Evolutionary conservation across 2,797 vertebrate genomes (phyloP), one percentile per base, ranked within the genome.

Genomic region (Clamator glandarius): DNA sequence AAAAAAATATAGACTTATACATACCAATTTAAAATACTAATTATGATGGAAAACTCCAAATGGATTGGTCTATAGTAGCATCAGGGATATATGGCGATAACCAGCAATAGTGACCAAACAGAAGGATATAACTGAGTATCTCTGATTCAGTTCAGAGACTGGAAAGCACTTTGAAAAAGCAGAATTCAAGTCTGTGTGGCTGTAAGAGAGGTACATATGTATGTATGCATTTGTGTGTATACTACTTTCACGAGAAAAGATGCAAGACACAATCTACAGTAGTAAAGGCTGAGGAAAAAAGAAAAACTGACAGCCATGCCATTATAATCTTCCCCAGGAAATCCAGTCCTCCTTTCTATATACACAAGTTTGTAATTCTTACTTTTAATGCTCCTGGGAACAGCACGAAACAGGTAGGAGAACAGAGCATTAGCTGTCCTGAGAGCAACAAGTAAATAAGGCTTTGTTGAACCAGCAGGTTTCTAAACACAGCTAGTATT

Each of bases 161-260:
- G 35, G 10, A 69, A 83, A 58, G 39, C 16, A 62, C 62, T 61
- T 89, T n/a, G 33, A 59, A 84, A 94, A 35, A 8, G 4, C 3
- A 80, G 9, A 4, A 54, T 44, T 77, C 36, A 58, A 11, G 7
- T 20, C 15, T 77, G n/a, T 5, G 31, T 46, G 16, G 31, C 35
- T 72, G 24, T 24, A 54, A 80, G 21, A 54, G 25, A 54, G 8
- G 7, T 54, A 50, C 2, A 21, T 17, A 39, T 0, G 1, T 14
- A 33, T 6, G 5, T 20, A 39, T 2, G 0, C 6, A 5, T 1
- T 0, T 3, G 10, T 44, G 12, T 3, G 11, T 8, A 4, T 20
- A 44, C 23, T 42, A 5, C 39, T 62, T 72, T 33, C 4, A 6
- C 62, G 88, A 62, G 20, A 91, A 52, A 28, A 72, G 33, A 50